phyloP scores from a whole-genome alignment of 2,888 invertebrate genomes.

The Machimus atricapillus region DNA sequence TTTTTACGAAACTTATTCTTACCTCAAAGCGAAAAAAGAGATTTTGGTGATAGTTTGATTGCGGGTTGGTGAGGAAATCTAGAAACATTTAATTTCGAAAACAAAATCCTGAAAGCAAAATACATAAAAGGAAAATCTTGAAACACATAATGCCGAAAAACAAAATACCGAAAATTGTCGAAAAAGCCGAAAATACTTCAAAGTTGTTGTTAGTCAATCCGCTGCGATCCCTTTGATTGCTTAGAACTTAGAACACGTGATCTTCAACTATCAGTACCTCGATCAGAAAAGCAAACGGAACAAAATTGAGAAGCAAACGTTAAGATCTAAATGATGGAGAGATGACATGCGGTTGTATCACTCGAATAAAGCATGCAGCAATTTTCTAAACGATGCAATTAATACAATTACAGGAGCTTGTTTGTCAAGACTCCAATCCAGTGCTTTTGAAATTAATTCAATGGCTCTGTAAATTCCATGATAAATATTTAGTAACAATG shows the following conservation, averaged over 20 bases:
- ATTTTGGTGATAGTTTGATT: not conserved
- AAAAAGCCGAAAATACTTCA: too few species aligned
- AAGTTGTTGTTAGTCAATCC: too few species aligned
- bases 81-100: too few species aligned
- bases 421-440: not conserved
- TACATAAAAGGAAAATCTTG: too few species aligned
- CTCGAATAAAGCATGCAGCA: not conserved
- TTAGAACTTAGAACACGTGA: not conserved
- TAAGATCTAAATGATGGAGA: not conserved
- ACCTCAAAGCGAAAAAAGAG: not conserved
- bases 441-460: not conserved
- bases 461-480: not conserved
- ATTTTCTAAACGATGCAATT: not conserved
- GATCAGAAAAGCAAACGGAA: not conserved
- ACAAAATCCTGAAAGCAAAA: too few species aligned
- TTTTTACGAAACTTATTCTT: not conserved
- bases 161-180: too few species aligned
- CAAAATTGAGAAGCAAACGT: not conserved
- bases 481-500: not conserved
- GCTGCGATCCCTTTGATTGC: too few species aligned
- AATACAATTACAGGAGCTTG: not conserved
- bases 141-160: too few species aligned
- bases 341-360: not conserved
- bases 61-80: too few species aligned
- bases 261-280: not conserved